Conservation (phyloP, 2,113 vertebrate species). For the Bufo gargarizans region DNA sequence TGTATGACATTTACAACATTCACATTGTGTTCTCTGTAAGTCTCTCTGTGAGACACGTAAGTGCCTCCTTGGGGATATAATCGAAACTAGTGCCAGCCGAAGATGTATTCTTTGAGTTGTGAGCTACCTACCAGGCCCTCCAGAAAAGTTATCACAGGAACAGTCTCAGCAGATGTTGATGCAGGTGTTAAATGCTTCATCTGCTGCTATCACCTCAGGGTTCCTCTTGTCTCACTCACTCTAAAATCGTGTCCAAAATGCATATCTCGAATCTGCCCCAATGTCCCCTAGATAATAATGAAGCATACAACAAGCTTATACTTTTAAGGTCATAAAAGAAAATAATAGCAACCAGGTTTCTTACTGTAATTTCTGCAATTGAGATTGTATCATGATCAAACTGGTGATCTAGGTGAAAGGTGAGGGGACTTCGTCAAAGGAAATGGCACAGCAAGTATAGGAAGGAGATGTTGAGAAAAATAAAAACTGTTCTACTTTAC, state of each 20-base stretch:
- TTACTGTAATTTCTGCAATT: too few relatives aligned
- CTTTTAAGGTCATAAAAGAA: background rate
- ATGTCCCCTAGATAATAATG: background rate
- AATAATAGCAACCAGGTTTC: too few relatives aligned
- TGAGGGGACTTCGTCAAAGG: too few relatives aligned
- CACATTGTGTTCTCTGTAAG: conserved; percentile 28
- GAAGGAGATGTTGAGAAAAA: too few relatives aligned
- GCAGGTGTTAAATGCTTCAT: conserved; percentile 46
- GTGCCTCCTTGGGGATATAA: conserved; percentile 51
- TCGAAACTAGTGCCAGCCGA: conserved; percentile 29
- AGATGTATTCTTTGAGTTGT: conserved; percentile 31
- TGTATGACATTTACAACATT: conserved; percentile 9
- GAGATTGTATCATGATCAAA: too few relatives aligned
- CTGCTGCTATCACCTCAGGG: conserved; percentile 8
- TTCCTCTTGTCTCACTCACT: conserved; percentile 3
- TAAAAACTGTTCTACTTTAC: too few relatives aligned
- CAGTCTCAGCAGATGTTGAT: conserved; percentile 46
- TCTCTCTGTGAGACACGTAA: conserved; percentile 33
- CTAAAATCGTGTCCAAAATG: conserved; percentile 17
- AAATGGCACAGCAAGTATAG: too few relatives aligned
- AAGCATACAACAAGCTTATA: background rate
- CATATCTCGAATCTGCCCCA: conserved; percentile 8
- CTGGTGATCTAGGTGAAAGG: too few relatives aligned
- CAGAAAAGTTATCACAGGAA: conserved; percentile 29
- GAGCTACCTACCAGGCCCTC: conserved; percentile 35